Evolutionary conservation across 2,113 vertebrate species (phyloP).

Genomic region (Aspidoscelis tigris): DNA sequence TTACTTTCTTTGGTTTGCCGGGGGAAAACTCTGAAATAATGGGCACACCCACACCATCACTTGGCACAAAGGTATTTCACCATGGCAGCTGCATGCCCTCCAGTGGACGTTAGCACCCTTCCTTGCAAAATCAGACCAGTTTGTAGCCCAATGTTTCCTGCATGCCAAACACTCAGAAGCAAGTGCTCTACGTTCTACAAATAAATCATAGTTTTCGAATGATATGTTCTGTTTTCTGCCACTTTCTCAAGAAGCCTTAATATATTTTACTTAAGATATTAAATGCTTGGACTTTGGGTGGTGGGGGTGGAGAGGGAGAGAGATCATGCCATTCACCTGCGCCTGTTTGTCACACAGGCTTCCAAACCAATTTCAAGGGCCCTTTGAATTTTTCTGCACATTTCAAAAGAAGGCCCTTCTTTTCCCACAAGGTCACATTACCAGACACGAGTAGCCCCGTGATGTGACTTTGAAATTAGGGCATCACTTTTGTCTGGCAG

Average conservation of each 20-base stretch:
- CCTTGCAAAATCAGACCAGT: background rate
- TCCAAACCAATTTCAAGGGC: background rate
- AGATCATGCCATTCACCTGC: conserved; percentile 47
- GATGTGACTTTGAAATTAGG: conserved; percentile 46
- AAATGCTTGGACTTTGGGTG: conserved; percentile 22
- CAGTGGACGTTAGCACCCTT: background rate
- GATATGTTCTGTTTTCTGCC: conserved; percentile 16
- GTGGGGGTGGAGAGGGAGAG: background rate
- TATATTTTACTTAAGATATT: conserved; percentile 42
- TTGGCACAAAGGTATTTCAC: background rate
- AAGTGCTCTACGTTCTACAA: conserved; percentile 26
- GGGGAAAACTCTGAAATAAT: background rate
- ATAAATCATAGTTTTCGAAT: background rate
- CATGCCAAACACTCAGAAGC: background rate
- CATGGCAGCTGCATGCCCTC: background rate
- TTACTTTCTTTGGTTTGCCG: background rate
- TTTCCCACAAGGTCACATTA: conserved; percentile 21
- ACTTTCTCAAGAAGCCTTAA: conserved; percentile 10
- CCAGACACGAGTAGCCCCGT: background rate
- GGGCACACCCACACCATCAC: background rate
- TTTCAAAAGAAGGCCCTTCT: conserved; percentile 32
- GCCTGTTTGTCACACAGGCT: conserved; percentile 19
- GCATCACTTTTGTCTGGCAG: conserved; percentile 43
- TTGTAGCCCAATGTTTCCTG: background rate
- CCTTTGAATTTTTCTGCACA: conserved; percentile 43